Conservation (phyloP, 2,113 vertebrate genomes). For the Aldabrachelys gigantea region DNA sequence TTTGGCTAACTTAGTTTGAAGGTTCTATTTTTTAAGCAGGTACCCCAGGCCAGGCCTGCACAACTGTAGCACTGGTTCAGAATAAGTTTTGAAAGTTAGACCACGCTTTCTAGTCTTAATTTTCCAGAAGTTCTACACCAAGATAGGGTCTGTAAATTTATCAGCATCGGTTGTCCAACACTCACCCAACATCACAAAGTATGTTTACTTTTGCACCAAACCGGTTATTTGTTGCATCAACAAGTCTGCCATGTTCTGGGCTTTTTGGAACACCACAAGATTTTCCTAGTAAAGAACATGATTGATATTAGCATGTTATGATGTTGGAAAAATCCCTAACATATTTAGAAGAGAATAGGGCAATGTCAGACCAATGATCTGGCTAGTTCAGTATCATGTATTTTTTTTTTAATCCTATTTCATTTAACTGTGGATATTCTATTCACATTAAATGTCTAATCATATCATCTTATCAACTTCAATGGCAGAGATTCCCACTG, state of each 20-base stretch:
- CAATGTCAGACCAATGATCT: accelerated
- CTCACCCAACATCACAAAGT: constrained; percentile 75
- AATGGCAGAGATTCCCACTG: not conserved
- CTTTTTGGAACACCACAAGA: constrained; percentile 67
- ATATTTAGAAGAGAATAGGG: accelerated
- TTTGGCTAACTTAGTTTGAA: not conserved
- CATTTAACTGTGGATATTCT: not conserved
- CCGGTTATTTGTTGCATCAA: not conserved
- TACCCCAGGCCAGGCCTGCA: no score
- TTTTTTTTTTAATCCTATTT: not conserved
- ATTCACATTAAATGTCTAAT: not conserved
- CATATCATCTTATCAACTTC: not conserved
- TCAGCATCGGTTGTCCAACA: not conserved
- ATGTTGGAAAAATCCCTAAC: accelerated
- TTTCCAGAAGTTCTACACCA: not conserved
- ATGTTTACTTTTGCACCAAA: constrained; percentile 48
- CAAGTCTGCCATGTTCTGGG: constrained; percentile 56
- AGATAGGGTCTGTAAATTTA: not conserved
- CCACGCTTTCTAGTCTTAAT: not conserved
- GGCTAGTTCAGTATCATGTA: not conserved
- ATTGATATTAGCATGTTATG: not conserved
- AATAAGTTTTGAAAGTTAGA: no score
- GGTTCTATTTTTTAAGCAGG: not conserved
- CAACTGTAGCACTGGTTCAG: no score
- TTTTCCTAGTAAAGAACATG: constrained; percentile 56